Evolutionary conservation across 2,797 vertebrate genomes (phyloP).

Genomic region (Cirrhinus molitorella): DNA sequence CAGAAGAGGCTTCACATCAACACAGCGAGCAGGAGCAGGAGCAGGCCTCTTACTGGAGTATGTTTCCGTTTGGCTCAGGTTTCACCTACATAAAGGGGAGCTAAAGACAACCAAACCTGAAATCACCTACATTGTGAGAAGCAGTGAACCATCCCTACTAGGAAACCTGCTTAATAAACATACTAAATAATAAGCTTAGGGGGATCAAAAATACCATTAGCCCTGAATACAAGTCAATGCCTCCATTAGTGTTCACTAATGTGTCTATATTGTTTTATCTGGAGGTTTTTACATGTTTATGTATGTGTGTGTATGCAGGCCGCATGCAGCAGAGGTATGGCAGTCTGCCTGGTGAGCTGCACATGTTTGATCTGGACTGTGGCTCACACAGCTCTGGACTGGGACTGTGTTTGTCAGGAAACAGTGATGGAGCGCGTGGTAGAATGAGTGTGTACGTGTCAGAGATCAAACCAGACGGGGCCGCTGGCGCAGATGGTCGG

Average conservation of each 20-base stretch:
- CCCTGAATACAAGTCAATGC: neutral
- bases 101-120: slow-evolving; percentile 5
- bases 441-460: slow-evolving; percentile 90
- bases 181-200: neutral
- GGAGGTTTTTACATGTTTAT: slow-evolving; percentile 28
- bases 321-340: slow-evolving; percentile 89
- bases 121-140: neutral
- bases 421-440: slow-evolving; percentile 86
- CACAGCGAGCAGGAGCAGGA: slow-evolving; percentile 48
- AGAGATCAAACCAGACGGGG: slow-evolving; percentile 87
- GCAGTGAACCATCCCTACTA: neutral
- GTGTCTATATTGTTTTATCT: slow-evolving; percentile 11
- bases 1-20: slow-evolving; percentile 61
- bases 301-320: slow-evolving; percentile 66
- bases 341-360: slow-evolving; percentile 86
- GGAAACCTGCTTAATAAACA: neutral
- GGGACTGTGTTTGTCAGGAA: slow-evolving; percentile 89
- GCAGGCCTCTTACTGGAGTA: slow-evolving; percentile 56
- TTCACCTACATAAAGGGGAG: slow-evolving; percentile 1
- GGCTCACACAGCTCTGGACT: slow-evolving; percentile 84
- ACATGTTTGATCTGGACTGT: slow-evolving; percentile 92
- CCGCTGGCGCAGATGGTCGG: slow-evolving; percentile 88
- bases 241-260: slow-evolving; percentile 11
- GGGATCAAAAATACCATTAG: neutral
- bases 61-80: slow-evolving; percentile 34